Conservation (phyloP, 1,140 invertebrate genomes). For the Lordiphosa collinella region DNA sequence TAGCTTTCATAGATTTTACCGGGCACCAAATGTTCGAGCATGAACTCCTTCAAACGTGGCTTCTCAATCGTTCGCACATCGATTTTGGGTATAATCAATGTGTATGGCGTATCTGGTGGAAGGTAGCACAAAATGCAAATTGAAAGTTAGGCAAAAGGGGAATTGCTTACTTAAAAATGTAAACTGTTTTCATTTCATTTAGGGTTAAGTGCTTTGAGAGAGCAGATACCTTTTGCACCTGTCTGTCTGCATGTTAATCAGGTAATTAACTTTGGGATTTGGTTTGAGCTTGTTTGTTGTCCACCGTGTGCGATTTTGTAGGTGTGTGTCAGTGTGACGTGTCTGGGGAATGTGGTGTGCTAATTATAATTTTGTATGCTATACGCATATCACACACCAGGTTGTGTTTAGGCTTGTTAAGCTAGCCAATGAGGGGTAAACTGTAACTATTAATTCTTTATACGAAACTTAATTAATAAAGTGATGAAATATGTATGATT, state of each 20-base stretch:
- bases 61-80: conserved; percentile 80
- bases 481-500: no score
- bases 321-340: conserved; percentile 5
- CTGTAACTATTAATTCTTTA: no score
- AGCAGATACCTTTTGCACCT: not conserved
- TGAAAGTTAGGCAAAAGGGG: conserved; percentile 3
- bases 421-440: no score
- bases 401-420: no score
- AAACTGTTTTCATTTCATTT: conserved; percentile 52
- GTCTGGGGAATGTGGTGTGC: conserved; percentile 1
- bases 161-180: conserved; percentile 52
- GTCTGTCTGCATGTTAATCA: conserved; percentile 48
- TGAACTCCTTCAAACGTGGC: conserved; percentile 81
- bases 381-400: no score
- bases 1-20: conserved; percentile 81
- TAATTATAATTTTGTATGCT: no score
- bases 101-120: conserved; percentile 81
- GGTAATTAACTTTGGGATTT: conserved; percentile 37
- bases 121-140: not conserved
- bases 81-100: conserved; percentile 82
- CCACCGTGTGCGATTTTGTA: not conserved
- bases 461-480: no score
- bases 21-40: conserved; percentile 82
- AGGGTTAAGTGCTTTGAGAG: conserved; percentile 1
- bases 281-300: conserved; percentile 1